Percentiles rank a stretch among this genome's conserved stretches.
Conservation (phyloP, 92 coral and sea anemone species). For the Nematostella vectensis region DNA sequence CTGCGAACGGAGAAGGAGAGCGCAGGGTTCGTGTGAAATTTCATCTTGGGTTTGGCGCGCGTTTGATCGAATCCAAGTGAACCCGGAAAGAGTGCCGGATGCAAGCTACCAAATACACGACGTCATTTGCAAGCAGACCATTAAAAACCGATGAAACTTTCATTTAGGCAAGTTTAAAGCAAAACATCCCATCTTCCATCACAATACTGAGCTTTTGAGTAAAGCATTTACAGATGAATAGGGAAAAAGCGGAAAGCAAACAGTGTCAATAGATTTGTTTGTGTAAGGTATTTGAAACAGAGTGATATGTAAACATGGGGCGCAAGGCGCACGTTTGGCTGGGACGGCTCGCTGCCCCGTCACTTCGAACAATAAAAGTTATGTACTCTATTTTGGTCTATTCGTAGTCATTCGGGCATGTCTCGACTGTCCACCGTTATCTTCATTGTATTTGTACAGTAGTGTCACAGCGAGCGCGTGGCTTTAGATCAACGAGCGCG, state of each 20-base stretch:
- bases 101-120: conserved; percentile 46
- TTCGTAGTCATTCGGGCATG: neutral
- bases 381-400: conserved; percentile 23
- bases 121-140: conserved; percentile 47
- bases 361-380: neutral
- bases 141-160: conserved; percentile 69
- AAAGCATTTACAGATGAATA: conserved; percentile 40
- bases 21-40: neutral
- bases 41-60: conserved; percentile 11
- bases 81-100: conserved; percentile 55
- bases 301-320: conserved; percentile 60
- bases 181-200: conserved; percentile 76
- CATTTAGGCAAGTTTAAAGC: conserved; percentile 77
- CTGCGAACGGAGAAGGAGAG: neutral
- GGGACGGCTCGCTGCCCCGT: no score
- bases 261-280: conserved; percentile 42
- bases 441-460: conserved; percentile 10
- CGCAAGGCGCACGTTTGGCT: no score
- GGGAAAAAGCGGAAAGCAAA: conserved; percentile 52
- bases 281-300: conserved; percentile 57
- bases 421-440: conserved; percentile 23
- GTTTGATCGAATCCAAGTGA: conserved; percentile 1
- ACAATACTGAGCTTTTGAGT: conserved; percentile 49
- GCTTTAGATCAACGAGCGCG: no score
- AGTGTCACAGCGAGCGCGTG: neutral